These are phyloP conservation scores for Okamejei kenojei DNA, from an alignment of 2,797 vertebrate genomes.

Conservation along the genomic window DNA sequence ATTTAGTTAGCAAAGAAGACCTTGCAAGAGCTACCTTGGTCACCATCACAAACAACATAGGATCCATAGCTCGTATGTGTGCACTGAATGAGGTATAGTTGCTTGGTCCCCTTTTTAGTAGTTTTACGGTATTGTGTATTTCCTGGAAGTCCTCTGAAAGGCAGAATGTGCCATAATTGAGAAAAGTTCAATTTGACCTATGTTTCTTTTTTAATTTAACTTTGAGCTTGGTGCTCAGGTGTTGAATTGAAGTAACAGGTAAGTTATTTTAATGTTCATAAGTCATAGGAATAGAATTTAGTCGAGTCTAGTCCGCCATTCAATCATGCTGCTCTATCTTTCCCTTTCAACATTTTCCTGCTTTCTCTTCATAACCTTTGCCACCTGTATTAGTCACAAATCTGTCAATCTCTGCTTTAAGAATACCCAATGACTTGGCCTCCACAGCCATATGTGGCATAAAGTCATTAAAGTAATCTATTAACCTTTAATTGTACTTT, in stretches of 20 bases:
- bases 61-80: slow-evolving; percentile 79
- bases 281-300: too few species aligned
- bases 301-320: too few species aligned
- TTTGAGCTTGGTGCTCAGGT: neutral
- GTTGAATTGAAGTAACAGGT: neutral
- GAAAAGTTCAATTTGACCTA: neutral
- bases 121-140: neutral
- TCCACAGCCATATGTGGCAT: too few species aligned
- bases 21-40: slow-evolving; percentile 77
- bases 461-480: neutral
- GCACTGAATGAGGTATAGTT: slow-evolving; percentile 74
- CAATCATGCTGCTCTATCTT: too few species aligned
- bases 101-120: neutral
- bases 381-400: too few species aligned
- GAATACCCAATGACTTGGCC: too few species aligned
- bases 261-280: neutral
- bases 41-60: slow-evolving; percentile 82
- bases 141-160: neutral
- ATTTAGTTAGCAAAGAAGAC: slow-evolving; percentile 78
- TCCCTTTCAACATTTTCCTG: too few species aligned
- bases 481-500: neutral
- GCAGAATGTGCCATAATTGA: neutral
- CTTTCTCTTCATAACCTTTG: too few species aligned
- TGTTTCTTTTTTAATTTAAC: slow-evolving; percentile 23
- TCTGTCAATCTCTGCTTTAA: too few species aligned